Percentiles rank a stretch among this genome's conserved stretches.
Evolutionary conservation across 2,797 vertebrate genomes (phyloP).

Genomic region (Cryptoblepharus egeriae): DNA sequence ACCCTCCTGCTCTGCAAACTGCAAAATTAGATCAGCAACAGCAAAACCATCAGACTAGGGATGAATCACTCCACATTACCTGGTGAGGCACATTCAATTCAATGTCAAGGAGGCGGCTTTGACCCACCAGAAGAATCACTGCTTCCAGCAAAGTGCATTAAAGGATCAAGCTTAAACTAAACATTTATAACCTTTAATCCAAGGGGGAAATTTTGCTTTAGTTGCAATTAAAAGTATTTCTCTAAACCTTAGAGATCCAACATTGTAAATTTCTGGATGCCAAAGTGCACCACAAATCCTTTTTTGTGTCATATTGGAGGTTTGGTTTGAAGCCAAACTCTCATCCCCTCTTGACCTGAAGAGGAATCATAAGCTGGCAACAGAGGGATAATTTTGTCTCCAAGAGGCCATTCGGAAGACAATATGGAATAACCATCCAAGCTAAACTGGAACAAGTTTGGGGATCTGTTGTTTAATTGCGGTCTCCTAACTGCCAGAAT

Average conservation of each 20-base stretch:
- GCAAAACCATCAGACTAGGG: background rate
- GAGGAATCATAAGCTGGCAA: constrained; percentile 57
- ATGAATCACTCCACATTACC: background rate
- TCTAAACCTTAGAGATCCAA: constrained; percentile 29
- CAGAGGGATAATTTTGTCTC: constrained; percentile 36
- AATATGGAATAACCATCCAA: constrained; percentile 38
- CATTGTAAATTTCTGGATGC: background rate
- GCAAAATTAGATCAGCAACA: background rate
- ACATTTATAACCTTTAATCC: constrained; percentile 29
- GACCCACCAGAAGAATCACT: background rate
- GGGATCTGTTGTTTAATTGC: constrained; percentile 45
- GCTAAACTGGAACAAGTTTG: constrained; percentile 45
- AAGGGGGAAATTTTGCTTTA: constrained; percentile 53
- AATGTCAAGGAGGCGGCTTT: background rate
- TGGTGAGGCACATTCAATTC: background rate
- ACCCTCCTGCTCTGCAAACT: too few relatives aligned
- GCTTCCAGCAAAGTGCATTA: constrained; percentile 34
- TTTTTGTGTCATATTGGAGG: constrained; percentile 43
- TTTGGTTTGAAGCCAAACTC: background rate
- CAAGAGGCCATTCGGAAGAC: constrained; percentile 31
- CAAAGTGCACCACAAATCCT: constrained; percentile 44
- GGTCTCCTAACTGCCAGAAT: constrained; percentile 28
- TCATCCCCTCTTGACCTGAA: constrained; percentile 52
- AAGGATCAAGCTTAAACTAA: constrained; percentile 53
- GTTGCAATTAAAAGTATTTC: constrained; percentile 54